A percentile compares a stretch with the other conserved stretches of the same genome.
These are phyloP conservation scores for Papilio machaon DNA, from an alignment of 1,140 invertebrate genomes.

Conservation along the genomic window DNA sequence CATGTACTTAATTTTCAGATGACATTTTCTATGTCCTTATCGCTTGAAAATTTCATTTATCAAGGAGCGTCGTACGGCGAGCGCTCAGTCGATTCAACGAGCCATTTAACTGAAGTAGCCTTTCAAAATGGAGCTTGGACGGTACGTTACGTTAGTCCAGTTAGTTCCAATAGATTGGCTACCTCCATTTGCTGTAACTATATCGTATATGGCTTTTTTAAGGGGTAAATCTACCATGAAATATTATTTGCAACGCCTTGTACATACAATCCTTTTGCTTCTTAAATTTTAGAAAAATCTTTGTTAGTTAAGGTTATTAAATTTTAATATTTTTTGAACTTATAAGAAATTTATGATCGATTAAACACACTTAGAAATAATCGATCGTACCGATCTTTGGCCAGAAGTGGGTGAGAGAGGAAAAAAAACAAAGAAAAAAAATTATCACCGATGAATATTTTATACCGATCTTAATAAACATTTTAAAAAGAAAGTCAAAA, in stretches of 20 bases:
- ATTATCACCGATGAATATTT: too few relatives aligned
- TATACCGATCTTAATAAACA: neutral
- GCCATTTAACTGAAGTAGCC: slow-evolving; percentile 35
- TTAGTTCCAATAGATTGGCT: slow-evolving; percentile 34
- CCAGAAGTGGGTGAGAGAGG: too few relatives aligned
- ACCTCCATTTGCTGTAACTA: slow-evolving; percentile 24
- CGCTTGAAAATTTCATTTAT: slow-evolving; percentile 26
- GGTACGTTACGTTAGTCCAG: slow-evolving; percentile 21
- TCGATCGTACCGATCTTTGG: too few relatives aligned
- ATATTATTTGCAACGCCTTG: neutral
- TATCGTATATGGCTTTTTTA: neutral
- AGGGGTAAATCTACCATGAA: neutral
- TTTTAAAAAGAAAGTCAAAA: neutral
- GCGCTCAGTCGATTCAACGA: slow-evolving; percentile 28
- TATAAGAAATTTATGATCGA: too few relatives aligned
- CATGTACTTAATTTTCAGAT: neutral
- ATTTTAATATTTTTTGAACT: too few relatives aligned
- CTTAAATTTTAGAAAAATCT: too few relatives aligned
- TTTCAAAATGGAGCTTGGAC: slow-evolving; percentile 26
- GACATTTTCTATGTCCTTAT: slow-evolving; percentile 19
- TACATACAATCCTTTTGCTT: neutral
- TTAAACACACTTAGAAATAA: too few relatives aligned
- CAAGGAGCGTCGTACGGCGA: slow-evolving; percentile 25
- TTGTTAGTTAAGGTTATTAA: too few relatives aligned
- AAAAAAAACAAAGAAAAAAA: too few relatives aligned